Conservation (phyloP, 1,140 invertebrate species). For the Ephestia elutella region DNA sequence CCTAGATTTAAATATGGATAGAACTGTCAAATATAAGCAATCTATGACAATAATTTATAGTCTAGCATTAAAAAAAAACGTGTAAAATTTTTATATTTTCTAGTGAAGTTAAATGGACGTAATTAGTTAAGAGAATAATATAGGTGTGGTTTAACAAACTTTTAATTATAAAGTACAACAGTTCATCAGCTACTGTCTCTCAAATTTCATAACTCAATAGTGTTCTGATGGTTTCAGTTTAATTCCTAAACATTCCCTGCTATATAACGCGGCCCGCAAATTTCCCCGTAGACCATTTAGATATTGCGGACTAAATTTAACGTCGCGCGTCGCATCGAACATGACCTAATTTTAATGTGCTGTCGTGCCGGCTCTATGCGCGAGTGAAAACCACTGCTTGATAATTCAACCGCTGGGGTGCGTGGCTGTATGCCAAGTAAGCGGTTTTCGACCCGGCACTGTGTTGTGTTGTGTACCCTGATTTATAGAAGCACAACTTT, state of each 20-base stretch:
- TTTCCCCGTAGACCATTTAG: not conserved
- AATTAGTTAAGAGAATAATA: too few species aligned
- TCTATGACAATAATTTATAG: too few species aligned
- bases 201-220: not conserved
- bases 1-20: not conserved
- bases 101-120: too few species aligned
- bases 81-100: too few species aligned
- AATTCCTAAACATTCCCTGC: not conserved
- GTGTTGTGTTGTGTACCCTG: conserved; percentile 26
- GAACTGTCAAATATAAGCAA: not conserved
- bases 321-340: not conserved
- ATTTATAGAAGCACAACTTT: conserved; percentile 30
- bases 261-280: not conserved
- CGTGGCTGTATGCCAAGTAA: conserved; percentile 36
- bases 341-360: not conserved
- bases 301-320: not conserved
- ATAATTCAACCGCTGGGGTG: conserved; percentile 27
- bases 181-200: not conserved
- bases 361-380: conserved; percentile 17
- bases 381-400: conserved; percentile 15
- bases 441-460: conserved; percentile 26
- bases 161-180: too few species aligned
- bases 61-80: too few species aligned
- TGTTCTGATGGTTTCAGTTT: not conserved
- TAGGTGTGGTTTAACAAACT: too few species aligned